Evolutionary conservation across 2,797 vertebrate genomes (phyloP), one percentile per base, ranked within the genome.

Genomic region (Acipenser oxyrinchus): DNA sequence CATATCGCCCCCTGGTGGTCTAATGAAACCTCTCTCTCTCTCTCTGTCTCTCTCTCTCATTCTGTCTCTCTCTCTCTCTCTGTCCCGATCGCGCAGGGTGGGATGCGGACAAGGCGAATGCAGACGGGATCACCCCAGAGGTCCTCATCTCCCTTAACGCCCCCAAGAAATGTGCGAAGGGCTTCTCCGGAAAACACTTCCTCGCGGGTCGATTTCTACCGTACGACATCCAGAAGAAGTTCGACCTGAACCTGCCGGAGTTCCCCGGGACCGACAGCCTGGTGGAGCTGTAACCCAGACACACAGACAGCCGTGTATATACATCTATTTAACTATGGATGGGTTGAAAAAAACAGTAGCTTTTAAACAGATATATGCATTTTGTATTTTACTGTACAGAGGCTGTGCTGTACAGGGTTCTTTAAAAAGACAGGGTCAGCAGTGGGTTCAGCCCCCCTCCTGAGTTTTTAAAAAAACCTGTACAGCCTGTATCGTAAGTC

Each of bases 201-300:
- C 87, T 97, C 77, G 95, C 94, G 0, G 95, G 95, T 65, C 89
- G 96, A 15, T 97, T 95, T 82, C 87, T 98, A 72, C 95, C 96
- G 0, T 93, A 94, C 15, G 95, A 97, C 48, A 85, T 97, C 78
- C 94, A 93, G 85, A 94, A 93, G 78, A 98, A 96, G 82, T 97
- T 93, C 0, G 93, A 94, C 67, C 90, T 97, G 65, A 93, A 93
- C 79, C 88, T 92, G 49, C 96, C 94, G 1, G 88, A 90, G 7
- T 97, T 91, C 72, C 80, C 92, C 0, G 95, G 94, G 81, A 96
- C 94, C 69, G 95, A 96, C 76, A 91, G 89, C 75, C 86, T 97
- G 75, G 85, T 94, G 78, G 87, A 93, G 72, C 83, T 96, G 78
- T 95, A 91, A 89, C 76, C 68, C 70, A 76, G 66, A 67, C 70